Base-by-base conservation (phyloP, 2,888 invertebrate species). In the Latheticus oryzae region DNA sequence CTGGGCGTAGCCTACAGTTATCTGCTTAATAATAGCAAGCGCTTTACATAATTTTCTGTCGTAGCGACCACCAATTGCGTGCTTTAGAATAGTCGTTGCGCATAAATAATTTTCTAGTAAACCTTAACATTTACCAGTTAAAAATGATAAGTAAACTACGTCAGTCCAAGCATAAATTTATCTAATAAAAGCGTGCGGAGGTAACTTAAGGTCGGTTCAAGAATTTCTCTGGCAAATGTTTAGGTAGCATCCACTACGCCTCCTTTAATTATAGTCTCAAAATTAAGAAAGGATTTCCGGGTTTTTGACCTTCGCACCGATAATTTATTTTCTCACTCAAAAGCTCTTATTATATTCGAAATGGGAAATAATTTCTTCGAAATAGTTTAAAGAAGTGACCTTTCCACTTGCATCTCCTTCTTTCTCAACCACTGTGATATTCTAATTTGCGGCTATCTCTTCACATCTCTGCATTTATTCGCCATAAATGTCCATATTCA, bases 401-500 rank as follows among this genome's bases (percentile, higher is more conserved):
- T n/a, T n/a, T n/a, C n/a, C n/a, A n/a, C n/a, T n/a, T n/a, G n/a
- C n/a, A n/a, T n/a, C n/a, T n/a, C n/a, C n/a, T n/a, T n/a, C n/a
- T n/a, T n/a, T n/a, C n/a, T n/a, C n/a, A n/a, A n/a, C n/a, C n/a
- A n/a, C 32, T 13, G 12, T 32, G 32, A 32, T 12, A 32, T 32
- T 32, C 32, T 32, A 32, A 32, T 32, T 32, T 9, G 13, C 40
- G 5, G 9, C 21, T 8, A 11, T 23, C 2, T 40, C 23, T 23
- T 11, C 7, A 40, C 21, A 11, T 28, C 32, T 13, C 17, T 3
- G 19, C 32, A 15, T 42, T 42, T 42, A 42, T 26, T 17, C 15
- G 13, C 21, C 35, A 32, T 50, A 50, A 50, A 50, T 21, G 50
- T 50, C 50, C 2, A 8, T 35, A 23, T 50, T 50, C 26, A 50